Evolutionary conservation across 2,797 vertebrate genomes (phyloP).

Genomic region (Columba guinea): DNA sequence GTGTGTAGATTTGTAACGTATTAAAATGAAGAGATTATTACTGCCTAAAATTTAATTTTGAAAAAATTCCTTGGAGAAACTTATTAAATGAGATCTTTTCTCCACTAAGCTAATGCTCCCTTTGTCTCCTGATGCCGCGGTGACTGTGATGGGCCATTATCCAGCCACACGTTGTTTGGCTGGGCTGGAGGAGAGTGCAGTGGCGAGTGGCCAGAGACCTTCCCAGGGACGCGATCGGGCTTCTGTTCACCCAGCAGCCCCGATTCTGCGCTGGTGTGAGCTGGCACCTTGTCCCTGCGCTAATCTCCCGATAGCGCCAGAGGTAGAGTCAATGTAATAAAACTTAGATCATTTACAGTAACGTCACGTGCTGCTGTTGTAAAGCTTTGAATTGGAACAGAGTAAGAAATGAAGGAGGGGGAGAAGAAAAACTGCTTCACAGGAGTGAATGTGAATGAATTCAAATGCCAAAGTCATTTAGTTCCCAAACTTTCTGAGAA

Average conservation of each 20-base stretch:
- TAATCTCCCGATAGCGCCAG: accelerated
- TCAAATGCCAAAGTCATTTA: not conserved
- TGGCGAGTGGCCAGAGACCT: not conserved
- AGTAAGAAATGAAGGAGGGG: not conserved
- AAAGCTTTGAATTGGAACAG: not conserved
- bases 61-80: not conserved
- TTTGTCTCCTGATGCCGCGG: not conserved
- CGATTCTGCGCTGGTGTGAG: not conserved
- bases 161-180: not conserved
- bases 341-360: not conserved
- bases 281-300: not conserved
- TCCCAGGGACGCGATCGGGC: not conserved
- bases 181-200: not conserved
- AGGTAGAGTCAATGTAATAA: not conserved
- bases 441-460: not conserved
- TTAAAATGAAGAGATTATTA: conserved; percentile 29
- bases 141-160: not conserved
- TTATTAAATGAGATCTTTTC: conserved; percentile 25
- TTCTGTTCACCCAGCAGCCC: not conserved
- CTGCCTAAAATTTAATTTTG: not conserved
- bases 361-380: not conserved
- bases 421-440: not conserved
- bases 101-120: not conserved
- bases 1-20: not conserved
- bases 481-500: not conserved